phyloP scores from a whole-genome alignment of 2,113 vertebrate species.

The Scophthalmus maximus region DNA sequence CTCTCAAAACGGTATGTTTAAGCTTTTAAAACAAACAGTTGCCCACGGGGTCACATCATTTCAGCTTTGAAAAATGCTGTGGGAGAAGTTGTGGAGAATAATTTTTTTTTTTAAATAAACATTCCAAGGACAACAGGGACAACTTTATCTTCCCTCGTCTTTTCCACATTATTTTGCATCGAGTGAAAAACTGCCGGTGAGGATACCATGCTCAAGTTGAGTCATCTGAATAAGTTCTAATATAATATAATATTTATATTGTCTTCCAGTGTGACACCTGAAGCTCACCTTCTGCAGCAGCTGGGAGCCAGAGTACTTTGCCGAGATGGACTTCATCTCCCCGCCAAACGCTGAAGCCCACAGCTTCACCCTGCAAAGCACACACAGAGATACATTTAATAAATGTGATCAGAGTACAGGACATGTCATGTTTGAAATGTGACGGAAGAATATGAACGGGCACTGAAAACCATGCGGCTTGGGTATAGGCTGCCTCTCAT shows the following conservation, averaged over 20 bases:
- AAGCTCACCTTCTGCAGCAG: slow-evolving; percentile 96
- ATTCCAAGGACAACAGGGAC: no score
- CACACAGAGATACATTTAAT: no score
- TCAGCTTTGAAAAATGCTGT: background rate
- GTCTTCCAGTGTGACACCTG: slow-evolving; percentile 7
- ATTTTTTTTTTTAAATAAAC: no score
- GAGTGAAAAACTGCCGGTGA: background rate
- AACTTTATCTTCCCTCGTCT: background rate
- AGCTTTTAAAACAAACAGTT: slow-evolving; percentile 40
- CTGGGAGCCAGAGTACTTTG: slow-evolving; percentile 98
- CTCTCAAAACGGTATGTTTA: slow-evolving; percentile 23
- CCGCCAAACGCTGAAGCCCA: slow-evolving; percentile 99
- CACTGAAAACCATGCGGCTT: no score
- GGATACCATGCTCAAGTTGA: background rate
- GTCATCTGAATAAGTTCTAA: background rate
- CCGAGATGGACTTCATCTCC: slow-evolving; percentile 98
- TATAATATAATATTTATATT: background rate
- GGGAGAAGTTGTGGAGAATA: no score
- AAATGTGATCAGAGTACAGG: no score
- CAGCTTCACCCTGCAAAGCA: slow-evolving; percentile 90
- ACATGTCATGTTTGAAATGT: no score
- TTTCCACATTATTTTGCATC: background rate
- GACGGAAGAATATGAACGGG: no score
- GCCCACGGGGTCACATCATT: background rate
- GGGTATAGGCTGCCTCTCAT: background rate